Percentiles rank a stretch among this genome's conserved stretches.
Conservation (phyloP, 1,140 invertebrate species). For the Lasaia peninsularis region DNA sequence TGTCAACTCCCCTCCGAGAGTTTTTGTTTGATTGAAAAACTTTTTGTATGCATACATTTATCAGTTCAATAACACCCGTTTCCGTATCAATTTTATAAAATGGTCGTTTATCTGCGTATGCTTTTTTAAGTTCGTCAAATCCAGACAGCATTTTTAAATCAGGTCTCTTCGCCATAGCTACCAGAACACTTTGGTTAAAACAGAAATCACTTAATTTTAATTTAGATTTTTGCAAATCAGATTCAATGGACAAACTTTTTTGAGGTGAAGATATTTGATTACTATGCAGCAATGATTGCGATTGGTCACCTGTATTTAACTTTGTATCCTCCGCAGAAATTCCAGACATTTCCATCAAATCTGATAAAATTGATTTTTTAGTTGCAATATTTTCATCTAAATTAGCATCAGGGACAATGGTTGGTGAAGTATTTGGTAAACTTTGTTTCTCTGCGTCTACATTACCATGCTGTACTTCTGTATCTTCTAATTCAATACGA, state of each 20-base stretch:
- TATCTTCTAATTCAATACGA: not conserved
- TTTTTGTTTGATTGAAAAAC: not conserved
- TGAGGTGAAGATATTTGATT: not conserved
- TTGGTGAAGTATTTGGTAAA: not conserved
- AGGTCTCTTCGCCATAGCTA: constrained; percentile 22
- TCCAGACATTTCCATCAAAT: constrained; percentile 70
- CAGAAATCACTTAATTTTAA: not conserved
- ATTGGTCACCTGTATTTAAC: not conserved
- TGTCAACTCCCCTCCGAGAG: constrained; percentile 6
- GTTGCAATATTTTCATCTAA: not conserved
- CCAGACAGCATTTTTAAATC: constrained; percentile 42
- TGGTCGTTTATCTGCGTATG: constrained; percentile 30
- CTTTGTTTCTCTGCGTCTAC: not conserved
- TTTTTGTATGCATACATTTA: constrained; percentile 39
- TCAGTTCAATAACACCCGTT: constrained; percentile 35
- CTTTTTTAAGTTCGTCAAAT: constrained; percentile 45
- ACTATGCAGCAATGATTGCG: not conserved
- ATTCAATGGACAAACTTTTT: not conserved
- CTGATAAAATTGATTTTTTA: constrained; percentile 55
- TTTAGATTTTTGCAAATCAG: not conserved
- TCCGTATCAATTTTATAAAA: constrained; percentile 52
- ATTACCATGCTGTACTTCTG: not conserved
- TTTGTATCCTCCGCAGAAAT: constrained; percentile 50
- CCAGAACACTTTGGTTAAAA: not conserved
- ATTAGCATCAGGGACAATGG: not conserved